These are phyloP conservation scores for Sebastolobus altivelis DNA, from an alignment of 2,797 vertebrate species.

Conservation along the genomic window DNA sequence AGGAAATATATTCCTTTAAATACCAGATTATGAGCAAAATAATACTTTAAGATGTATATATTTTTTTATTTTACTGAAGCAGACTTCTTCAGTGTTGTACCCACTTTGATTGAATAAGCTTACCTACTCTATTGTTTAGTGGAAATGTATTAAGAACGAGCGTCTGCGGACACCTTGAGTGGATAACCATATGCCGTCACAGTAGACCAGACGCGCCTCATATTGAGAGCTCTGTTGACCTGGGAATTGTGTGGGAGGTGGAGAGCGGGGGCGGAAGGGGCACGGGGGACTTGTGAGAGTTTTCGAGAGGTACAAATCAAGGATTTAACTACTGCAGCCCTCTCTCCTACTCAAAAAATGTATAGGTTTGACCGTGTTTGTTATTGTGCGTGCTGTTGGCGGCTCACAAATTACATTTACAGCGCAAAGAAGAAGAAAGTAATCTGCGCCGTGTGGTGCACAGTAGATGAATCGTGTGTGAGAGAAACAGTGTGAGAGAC, in stretches of 20 bases:
- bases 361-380: slow-evolving; percentile 35
- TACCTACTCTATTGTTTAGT: slow-evolving; percentile 67
- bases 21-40: slow-evolving; percentile 36
- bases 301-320: slow-evolving; percentile 87
- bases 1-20: slow-evolving; percentile 27
- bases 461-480: slow-evolving; percentile 29
- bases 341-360: slow-evolving; percentile 60
- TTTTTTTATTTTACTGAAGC: neutral
- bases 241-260: slow-evolving; percentile 88
- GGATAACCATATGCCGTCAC: slow-evolving; percentile 89
- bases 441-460: slow-evolving; percentile 3
- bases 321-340: slow-evolving; percentile 81
- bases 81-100: slow-evolving; percentile 32
- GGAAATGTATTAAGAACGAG: slow-evolving; percentile 73
- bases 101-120: slow-evolving; percentile 66
- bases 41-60: neutral
- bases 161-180: slow-evolving; percentile 81
- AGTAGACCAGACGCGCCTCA: slow-evolving; percentile 83
- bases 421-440: slow-evolving; percentile 1
- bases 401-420: slow-evolving; percentile 33
- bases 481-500: slow-evolving; percentile 39
- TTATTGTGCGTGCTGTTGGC: slow-evolving; percentile 21
- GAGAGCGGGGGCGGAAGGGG: slow-evolving; percentile 73
- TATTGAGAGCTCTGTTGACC: slow-evolving; percentile 85
- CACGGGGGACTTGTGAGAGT: slow-evolving; percentile 81